These are phyloP conservation scores for Hycleus phaleratus DNA, from an alignment of 1,140 invertebrate species.

Conservation along the genomic window DNA sequence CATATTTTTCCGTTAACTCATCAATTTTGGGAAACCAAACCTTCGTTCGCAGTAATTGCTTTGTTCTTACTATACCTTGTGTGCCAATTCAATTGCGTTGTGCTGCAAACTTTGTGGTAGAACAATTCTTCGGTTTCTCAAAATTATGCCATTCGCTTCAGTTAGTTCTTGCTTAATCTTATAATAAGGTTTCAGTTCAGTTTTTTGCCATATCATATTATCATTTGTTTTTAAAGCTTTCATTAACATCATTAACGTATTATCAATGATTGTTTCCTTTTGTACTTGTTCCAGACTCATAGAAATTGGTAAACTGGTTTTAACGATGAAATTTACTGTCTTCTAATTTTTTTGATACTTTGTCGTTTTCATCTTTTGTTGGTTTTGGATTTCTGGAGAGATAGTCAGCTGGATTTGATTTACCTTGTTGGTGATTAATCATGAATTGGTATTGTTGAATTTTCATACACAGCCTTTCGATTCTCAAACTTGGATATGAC, in stretches of 20 bases:
- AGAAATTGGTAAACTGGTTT: neutral
- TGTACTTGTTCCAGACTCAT: neutral
- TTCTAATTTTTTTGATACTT: neutral
- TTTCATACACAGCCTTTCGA: neutral
- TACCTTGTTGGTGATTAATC: neutral
- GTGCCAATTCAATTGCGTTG: conserved; percentile 16
- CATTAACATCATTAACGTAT: neutral
- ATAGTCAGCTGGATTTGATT: neutral
- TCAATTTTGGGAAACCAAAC: conserved; percentile 34
- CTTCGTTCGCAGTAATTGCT: conserved; percentile 29
- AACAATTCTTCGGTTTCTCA: conserved; percentile 24
- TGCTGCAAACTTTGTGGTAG: conserved; percentile 36
- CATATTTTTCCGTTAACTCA: conserved; percentile 21
- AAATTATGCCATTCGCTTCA: neutral
- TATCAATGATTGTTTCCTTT: conserved; percentile 2
- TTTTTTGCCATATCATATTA: conserved; percentile 2
- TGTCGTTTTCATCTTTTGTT: neutral
- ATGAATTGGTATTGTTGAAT: conserved; percentile 3
- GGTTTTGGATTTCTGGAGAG: neutral
- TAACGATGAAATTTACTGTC: no score
- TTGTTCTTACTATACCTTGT: conserved; percentile 33
- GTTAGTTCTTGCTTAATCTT: conserved; percentile 7
- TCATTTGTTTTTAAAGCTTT: neutral
- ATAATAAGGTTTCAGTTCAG: conserved; percentile 1
- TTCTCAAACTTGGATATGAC: neutral